A percentile compares a stretch with the other conserved stretches of the same genome.
Evolutionary conservation across 92 coral and sea anemone genomes (phyloP).

Genomic region (Zoanthus sociatus): DNA sequence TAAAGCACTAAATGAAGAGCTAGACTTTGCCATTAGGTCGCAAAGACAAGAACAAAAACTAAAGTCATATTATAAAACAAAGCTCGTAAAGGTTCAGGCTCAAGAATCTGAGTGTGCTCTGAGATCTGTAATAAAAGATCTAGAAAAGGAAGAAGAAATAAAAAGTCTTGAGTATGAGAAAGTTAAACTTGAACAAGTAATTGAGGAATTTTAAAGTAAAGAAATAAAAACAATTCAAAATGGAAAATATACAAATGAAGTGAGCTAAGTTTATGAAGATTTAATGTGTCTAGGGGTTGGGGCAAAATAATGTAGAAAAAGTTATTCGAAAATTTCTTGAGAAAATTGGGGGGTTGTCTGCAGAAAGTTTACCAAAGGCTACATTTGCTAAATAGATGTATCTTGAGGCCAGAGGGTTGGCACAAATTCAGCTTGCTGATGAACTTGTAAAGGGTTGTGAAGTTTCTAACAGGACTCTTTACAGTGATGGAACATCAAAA

Average conservation of each 20-base stretch:
- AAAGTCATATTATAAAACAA: not conserved
- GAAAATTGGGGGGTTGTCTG: too few relatives aligned
- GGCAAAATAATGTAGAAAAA: too few relatives aligned
- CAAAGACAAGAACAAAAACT: too few relatives aligned
- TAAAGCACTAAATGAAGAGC: too few relatives aligned
- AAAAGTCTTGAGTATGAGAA: not conserved
- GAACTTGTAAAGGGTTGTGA: not conserved
- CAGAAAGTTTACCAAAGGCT: too few relatives aligned
- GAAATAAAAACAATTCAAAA: too few relatives aligned
- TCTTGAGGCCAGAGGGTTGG: not conserved
- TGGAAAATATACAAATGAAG: too few relatives aligned
- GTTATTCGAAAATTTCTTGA: too few relatives aligned
- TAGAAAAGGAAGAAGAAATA: not conserved
- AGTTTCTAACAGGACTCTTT: not conserved
- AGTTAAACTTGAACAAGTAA: too few relatives aligned
- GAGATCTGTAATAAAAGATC: not conserved
- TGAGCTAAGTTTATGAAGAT: too few relatives aligned
- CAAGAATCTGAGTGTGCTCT: not conserved
- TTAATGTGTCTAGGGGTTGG: too few relatives aligned
- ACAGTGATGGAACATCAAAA: not conserved
- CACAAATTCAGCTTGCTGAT: constrained; percentile 8
- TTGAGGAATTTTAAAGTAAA: too few relatives aligned
- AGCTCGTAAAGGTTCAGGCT: not conserved
- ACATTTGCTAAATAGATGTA: not conserved
- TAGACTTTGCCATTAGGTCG: not conserved